Evolutionary conservation across 2,797 vertebrate species (phyloP), one percentile per base, ranked within the genome.

Genomic region (Pyrocephalus nanus): DNA sequence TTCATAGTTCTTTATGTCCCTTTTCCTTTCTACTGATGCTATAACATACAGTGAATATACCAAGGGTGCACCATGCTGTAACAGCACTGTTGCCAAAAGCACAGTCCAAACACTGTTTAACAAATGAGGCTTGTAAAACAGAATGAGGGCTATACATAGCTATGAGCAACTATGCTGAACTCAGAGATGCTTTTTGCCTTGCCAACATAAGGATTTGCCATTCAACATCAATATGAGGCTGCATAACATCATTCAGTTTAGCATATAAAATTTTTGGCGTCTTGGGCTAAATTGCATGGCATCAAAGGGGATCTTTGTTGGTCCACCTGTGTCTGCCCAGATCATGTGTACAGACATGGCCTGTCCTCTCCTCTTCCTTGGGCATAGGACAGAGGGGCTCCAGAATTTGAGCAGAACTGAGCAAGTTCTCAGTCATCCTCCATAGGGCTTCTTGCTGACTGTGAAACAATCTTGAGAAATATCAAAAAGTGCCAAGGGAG

Each of bases 241-340:
- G 45, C 11, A 36, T 34, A 51, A 47, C 15, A 38, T 27, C 32
- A 25, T n/a, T 45, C 45, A 38, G 9, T 19, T 85, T 22, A 73
- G 36, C 26, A 43, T 18, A 53, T 13, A 50, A 67, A 61, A 80
- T 78, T 66, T 5, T 5, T 25, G 16, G 32, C 3, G 2, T 53
- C 61, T 85, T 8, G 1, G 36, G 32, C 22, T 80, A 79, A 70
- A 64, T 27, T 1, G 0, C 13, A 1, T 16, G 11, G 4, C 1
- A 1, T n/a, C 9, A 4, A 87, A 74, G 23, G 2, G 11, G 12
- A 62, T 27, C 6, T 38, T 45, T 73, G 15, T 40, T 73, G n/a
- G 29, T 64, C 69, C 48, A 57, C 17, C 51, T 62, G 8, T 13
- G 3, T 51, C 66, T 81, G 32, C 42, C n/a, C 80, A 86, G 67